These are phyloP conservation scores for Diorhabda sublineata DNA, from an alignment of 1,140 invertebrate genomes.

Conservation along the genomic window DNA sequence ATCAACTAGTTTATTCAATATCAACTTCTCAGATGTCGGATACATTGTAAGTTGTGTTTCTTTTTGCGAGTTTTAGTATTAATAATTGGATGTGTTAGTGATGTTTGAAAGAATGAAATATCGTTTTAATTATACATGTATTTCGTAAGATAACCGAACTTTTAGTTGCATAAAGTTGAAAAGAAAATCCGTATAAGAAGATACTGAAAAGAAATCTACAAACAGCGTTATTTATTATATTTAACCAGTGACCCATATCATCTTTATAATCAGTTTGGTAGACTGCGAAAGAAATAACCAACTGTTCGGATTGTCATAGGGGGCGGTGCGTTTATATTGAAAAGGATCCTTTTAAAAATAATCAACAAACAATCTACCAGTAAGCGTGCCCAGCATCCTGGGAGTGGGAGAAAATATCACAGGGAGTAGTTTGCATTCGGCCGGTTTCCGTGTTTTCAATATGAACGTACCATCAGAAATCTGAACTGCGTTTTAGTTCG, in stretches of 20 bases:
- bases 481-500: neutral
- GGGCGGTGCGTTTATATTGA: neutral
- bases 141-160: too few relatives aligned
- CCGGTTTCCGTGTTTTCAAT: neutral
- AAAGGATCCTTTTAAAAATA: neutral
- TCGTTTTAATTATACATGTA: too few relatives aligned
- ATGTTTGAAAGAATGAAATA: too few relatives aligned
- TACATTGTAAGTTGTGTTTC: too few relatives aligned
- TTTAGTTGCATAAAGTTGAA: too few relatives aligned
- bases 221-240: neutral
- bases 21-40: too few relatives aligned
- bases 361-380: constrained; percentile 2
- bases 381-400: constrained; percentile 1
- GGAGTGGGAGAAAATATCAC: neutral
- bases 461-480: neutral
- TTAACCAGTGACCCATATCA: neutral
- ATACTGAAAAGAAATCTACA: too few relatives aligned
- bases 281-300: neutral
- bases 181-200: too few relatives aligned
- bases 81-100: too few relatives aligned
- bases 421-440: neutral
- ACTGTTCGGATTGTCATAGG: neutral
- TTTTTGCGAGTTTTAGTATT: too few relatives aligned
- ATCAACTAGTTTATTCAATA: too few relatives aligned
- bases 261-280: neutral